Conservation (phyloP, 2,888 invertebrate genomes). For the Ophonus ardosiacus region DNA sequence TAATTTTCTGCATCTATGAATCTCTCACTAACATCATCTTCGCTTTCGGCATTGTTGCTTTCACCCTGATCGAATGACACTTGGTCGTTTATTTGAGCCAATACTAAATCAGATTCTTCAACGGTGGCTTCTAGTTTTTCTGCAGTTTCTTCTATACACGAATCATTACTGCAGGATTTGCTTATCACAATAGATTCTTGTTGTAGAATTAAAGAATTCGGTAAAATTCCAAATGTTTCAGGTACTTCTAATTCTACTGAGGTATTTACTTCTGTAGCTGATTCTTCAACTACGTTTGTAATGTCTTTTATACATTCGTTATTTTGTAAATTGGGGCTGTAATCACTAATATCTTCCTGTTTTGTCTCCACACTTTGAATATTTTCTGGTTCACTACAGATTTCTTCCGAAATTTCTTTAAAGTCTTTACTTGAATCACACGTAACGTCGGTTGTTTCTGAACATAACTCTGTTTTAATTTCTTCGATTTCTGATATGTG, state of each 20-base stretch:
- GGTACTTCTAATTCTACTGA: constrained; percentile 59
- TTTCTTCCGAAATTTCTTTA: constrained; percentile 30
- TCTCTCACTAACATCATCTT: constrained; percentile 80
- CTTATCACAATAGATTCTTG: constrained; percentile 74
- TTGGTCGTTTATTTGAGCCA: constrained; percentile 69
- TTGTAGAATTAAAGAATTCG: constrained; percentile 74
- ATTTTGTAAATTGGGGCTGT: constrained; percentile 30
- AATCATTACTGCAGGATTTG: constrained; percentile 71
- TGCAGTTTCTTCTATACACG: constrained; percentile 70
- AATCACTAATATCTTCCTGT: constrained; percentile 26
- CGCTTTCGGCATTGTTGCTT: constrained; percentile 72
- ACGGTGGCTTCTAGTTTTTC: constrained; percentile 74
- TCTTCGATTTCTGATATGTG: constrained; percentile 40
- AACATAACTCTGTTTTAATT: constrained; percentile 10
- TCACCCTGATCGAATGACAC: constrained; percentile 68
- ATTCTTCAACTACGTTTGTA: constrained; percentile 32
- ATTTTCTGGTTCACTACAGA: constrained; percentile 39
- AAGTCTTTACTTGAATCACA: constrained; percentile 55
- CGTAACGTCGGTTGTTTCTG: background rate
- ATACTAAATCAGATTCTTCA: constrained; percentile 75
- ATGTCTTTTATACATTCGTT: constrained; percentile 38
- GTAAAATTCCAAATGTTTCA: constrained; percentile 67
- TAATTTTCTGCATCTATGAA: constrained; percentile 90
- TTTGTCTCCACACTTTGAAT: constrained; percentile 15
- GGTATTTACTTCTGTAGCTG: constrained; percentile 49